phyloP scores from a whole-genome alignment of 2,888 invertebrate genomes.

The Catotricha subobsoleta region DNA sequence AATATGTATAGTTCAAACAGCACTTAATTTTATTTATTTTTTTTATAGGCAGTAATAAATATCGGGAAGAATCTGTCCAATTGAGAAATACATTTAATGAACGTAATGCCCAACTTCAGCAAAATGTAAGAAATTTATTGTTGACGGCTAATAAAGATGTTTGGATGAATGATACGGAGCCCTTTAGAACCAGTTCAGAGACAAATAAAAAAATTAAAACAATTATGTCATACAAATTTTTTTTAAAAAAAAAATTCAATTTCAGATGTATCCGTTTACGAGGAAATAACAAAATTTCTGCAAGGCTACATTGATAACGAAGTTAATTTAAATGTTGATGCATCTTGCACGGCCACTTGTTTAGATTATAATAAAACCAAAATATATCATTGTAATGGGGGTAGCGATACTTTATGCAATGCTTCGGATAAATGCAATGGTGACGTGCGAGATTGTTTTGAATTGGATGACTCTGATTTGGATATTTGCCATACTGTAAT shows the following conservation, averaged over 20 bases:
- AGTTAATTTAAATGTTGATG: constrained; percentile 44
- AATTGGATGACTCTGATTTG: constrained; percentile 66
- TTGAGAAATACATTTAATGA: not conserved
- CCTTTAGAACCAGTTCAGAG: no score
- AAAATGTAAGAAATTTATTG: not conserved
- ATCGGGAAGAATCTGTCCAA: no score
- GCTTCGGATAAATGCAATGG: constrained; percentile 36
- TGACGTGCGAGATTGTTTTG: constrained; percentile 47
- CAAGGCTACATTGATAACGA: constrained; percentile 6
- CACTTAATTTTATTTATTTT: no score
- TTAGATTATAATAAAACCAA: constrained; percentile 47
- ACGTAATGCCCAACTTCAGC: no score
- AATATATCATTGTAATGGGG: constrained; percentile 42
- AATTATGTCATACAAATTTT: no score
- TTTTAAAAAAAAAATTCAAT: no score
- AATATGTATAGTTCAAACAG: no score
- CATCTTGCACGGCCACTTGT: constrained; percentile 54
- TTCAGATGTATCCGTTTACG: not conserved
- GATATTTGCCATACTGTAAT: constrained; percentile 54
- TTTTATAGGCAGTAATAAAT: no score
- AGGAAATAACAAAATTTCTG: constrained; percentile 2
- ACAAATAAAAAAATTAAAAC: no score
- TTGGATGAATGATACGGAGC: not conserved
- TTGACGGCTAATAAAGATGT: not conserved
- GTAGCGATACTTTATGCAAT: constrained; percentile 41